Conservation (phyloP, 2,797 vertebrate genomes). For the Salmo trutta region DNA sequence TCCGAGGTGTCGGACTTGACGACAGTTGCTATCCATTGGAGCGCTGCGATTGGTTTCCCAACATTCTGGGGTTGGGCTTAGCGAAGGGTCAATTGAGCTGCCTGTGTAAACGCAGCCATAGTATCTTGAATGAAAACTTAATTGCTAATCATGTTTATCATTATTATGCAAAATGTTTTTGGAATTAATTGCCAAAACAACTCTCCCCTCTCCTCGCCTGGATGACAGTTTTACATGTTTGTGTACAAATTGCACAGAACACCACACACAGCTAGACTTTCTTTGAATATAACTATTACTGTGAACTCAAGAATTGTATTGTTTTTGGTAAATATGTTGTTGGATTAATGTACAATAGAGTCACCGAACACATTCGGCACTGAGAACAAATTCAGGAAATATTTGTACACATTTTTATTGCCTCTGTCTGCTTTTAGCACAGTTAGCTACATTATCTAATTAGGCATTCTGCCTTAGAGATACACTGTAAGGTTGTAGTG, state of each 20-base stretch:
- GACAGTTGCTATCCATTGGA: too few relatives aligned
- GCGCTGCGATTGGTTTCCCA: too few relatives aligned
- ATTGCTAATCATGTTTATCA: conserved; percentile 23
- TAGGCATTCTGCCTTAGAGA: not conserved
- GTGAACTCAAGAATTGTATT: not conserved
- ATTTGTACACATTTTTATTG: not conserved
- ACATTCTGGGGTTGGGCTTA: too few relatives aligned
- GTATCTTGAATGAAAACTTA: conserved; percentile 16
- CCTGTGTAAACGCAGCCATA: not conserved
- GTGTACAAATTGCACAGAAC: not conserved
- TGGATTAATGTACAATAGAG: not conserved
- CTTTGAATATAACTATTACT: too few relatives aligned
- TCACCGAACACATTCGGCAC: not conserved
- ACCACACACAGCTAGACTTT: not conserved
- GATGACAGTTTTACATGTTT: not conserved
- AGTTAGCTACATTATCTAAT: not conserved
- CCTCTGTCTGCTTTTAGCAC: not conserved
- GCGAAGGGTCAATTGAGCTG: too few relatives aligned
- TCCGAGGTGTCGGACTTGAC: too few relatives aligned
- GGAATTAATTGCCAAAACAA: conserved; percentile 11
- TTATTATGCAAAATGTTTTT: conserved; percentile 18
- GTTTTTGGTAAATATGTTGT: not conserved
- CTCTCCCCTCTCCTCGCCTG: not conserved
- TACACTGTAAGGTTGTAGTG: not conserved
- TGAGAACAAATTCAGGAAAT: not conserved